Percentiles rank a stretch among this genome's conserved stretches.
These are phyloP conservation scores for Laspeyria flexula DNA, from an alignment of 2,888 invertebrate species.

Conservation along the genomic window DNA sequence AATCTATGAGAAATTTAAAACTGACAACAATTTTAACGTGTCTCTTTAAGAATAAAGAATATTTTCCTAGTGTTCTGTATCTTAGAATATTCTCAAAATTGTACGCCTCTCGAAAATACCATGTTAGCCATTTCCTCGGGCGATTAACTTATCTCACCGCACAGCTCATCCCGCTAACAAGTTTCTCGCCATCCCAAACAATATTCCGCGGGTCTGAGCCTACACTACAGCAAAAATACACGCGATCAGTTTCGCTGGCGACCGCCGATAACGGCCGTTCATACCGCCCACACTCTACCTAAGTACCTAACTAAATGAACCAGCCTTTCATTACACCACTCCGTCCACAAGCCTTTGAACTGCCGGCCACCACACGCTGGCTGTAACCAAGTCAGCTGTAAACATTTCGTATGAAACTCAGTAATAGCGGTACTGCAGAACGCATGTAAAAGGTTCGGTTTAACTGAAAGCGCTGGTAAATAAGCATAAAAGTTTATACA, in stretches of 20 bases:
- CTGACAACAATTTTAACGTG: too few species aligned
- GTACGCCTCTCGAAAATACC: not conserved
- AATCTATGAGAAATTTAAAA: too few species aligned
- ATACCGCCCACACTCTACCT: slow-evolving; percentile 21
- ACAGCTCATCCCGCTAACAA: slow-evolving; percentile 4
- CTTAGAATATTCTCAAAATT: too few species aligned
- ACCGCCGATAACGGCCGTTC: slow-evolving; percentile 51
- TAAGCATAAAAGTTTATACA: slow-evolving; percentile 57
- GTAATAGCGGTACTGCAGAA: not conserved
- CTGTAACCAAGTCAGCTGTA: slow-evolving; percentile 8
- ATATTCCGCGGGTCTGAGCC: slow-evolving; percentile 10
- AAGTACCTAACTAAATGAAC: slow-evolving; percentile 1
- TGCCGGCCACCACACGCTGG: not conserved
- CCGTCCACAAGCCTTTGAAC: slow-evolving; percentile 7
- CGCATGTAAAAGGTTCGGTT: slow-evolving; percentile 27
- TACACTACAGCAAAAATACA: slow-evolving; percentile 55
- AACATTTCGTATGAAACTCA: slow-evolving; percentile 6
- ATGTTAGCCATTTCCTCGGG: not conserved
- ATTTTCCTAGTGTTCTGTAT: too few species aligned
- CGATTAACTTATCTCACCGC: slow-evolving; percentile 6
- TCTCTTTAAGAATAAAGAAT: too few species aligned
- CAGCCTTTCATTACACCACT: slow-evolving; percentile 6
- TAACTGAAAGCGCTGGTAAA: slow-evolving; percentile 39
- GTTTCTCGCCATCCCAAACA: slow-evolving; percentile 14
- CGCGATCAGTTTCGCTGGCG: slow-evolving; percentile 55